Evolutionary conservation across 1,140 invertebrate genomes (phyloP), one percentile per base, ranked within the genome.

Genomic region (Zaprionus taronus): DNA sequence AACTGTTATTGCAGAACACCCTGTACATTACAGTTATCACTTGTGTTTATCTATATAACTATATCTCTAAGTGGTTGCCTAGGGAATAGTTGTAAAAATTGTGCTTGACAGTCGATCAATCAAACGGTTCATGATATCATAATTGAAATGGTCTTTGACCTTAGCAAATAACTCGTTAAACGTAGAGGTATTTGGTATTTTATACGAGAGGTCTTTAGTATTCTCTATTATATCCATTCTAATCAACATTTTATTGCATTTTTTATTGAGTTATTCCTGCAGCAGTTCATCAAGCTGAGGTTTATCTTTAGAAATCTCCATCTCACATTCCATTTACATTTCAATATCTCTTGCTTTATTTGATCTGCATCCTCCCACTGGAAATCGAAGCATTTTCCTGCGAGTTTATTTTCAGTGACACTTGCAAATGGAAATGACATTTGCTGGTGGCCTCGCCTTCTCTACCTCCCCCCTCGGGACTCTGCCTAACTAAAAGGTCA

Each of bases 361-460:
- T n/a, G 31, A 28, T 17, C 12, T 56, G 7, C 14, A 47, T 47
- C 41, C 41, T 47, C 41, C n/a, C 41, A 47, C 41, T 47, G 41
- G 41, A 47, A 47, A 47, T 17, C n/a, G 41, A n/a, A 47, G 38
- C 17, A 51, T 63, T 74, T 74, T 77, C 76, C 79, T 64, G 64
- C 22, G 72, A 66, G 66, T 70, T 64, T 63, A 57, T 61, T 74
- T 55, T 62, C 65, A 70, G 44, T 51, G 72, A 67, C 66, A 75
- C 38, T 79, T 81, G 71, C 79, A 81, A 81, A 79, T 80, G 76
- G 38, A 66, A 72, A 49, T 71, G 79, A 61, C 75, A 77, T 72
- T 79, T 66, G 31, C 61, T 38, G 14, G 12, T 38, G 64, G 22
- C 47, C 11, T 41, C 34, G 34, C 11, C 5, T 5, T 4, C 36